These are phyloP conservation scores for Cryptotermes secundus DNA, from an alignment of 1,140 invertebrate genomes.

Conservation along the genomic window DNA sequence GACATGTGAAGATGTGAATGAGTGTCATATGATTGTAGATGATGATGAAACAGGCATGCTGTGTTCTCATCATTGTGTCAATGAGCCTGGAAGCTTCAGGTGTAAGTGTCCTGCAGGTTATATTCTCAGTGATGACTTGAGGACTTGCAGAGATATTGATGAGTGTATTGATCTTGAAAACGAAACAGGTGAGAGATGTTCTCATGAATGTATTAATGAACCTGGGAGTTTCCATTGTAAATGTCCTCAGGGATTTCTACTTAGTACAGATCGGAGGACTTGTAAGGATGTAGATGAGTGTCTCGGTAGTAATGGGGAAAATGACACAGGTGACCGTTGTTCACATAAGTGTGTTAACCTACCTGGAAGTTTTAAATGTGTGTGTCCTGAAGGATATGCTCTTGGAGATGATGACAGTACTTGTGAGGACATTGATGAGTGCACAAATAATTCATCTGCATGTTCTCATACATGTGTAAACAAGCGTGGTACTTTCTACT, in stretches of 20 bases:
- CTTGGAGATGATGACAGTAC: slow-evolving; percentile 52
- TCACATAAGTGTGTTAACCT: slow-evolving; percentile 54
- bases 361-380: slow-evolving; percentile 53
- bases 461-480: slow-evolving; percentile 52
- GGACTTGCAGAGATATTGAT: slow-evolving; percentile 51
- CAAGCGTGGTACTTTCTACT: slow-evolving; percentile 50
- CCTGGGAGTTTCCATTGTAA: slow-evolving; percentile 56
- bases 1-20: slow-evolving; percentile 53
- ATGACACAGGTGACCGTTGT: slow-evolving; percentile 50
- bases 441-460: slow-evolving; percentile 21
- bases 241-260: slow-evolving; percentile 56
- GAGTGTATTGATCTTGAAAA: slow-evolving; percentile 53
- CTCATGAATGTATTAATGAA: slow-evolving; percentile 53
- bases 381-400: slow-evolving; percentile 47
- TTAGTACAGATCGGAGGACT: slow-evolving; percentile 48
- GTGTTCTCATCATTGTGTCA: slow-evolving; percentile 50
- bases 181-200: slow-evolving; percentile 43
- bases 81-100: slow-evolving; percentile 54
- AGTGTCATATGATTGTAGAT: slow-evolving; percentile 50
- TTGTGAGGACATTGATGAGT: slow-evolving; percentile 53
- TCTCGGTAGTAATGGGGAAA: slow-evolving; percentile 34
- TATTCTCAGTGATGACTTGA: slow-evolving; percentile 49
- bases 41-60: slow-evolving; percentile 47
- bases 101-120: slow-evolving; percentile 59
- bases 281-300: slow-evolving; percentile 59